Evolutionary conservation across 1,140 invertebrate genomes (phyloP), one percentile per base, ranked within the genome.

Genomic region (Drosophila pallidifrons): DNA sequence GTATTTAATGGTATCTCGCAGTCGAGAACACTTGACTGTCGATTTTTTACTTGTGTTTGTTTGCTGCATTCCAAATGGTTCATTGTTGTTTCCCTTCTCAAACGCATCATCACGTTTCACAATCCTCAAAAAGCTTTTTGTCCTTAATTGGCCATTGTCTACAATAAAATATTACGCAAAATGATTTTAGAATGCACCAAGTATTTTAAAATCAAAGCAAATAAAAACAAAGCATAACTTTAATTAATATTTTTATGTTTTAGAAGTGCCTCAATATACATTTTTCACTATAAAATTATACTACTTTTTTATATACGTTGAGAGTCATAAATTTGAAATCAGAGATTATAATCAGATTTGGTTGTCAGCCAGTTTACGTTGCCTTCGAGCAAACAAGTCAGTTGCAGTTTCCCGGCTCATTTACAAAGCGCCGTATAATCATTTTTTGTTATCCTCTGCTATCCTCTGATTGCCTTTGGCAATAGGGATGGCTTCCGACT

Each of bases 311-410:
- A 8, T 45, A 0, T 28, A 28, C 28, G 28, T 52, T 52, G 32
- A 11, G 35, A 43, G 51, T 63, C 57, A 75, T 57, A 25, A 45
- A 74, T 61, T 60, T 68, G 30, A 49, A 67, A 61, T 30, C 47
- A 54, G 30, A 66, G 47, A 73, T 52, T 51, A 51, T 51, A 10
- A 41, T 43, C 16, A n/a, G 60, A 35, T 30, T n/a, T 45, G 32
- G 15, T 41, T 38, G 47, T n/a, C 43, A 45, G 38, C 32, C 49
- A 13, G 28, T 55, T 73, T 16, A 52, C 20, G 11, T 68, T 72
- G 59, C 58, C 75, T 73, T 46, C 16, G 45, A 61, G 51, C 81
- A 51, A 68, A 45, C 38, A 55, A 59, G 82, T 79, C 83, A 73
- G 51, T 66, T 68, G 54, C 47, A 65, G 74, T 85, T 75, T 64